Conservation (phyloP, 2,113 vertebrate genomes). For the rat (Rattus norvegicus) region DNA sequence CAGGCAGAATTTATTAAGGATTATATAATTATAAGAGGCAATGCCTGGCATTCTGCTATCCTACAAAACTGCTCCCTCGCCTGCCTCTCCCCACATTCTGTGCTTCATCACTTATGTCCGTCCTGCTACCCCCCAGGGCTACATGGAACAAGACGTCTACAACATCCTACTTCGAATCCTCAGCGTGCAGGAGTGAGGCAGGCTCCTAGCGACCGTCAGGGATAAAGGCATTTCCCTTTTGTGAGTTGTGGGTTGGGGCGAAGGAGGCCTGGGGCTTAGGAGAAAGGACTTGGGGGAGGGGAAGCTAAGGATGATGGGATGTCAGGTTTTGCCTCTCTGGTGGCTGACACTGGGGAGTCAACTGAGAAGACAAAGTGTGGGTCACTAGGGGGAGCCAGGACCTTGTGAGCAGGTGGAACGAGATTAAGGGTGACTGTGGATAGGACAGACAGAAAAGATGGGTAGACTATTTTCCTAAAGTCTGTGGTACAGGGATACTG, state of each 20-base stretch:
- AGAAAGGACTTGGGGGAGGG: not conserved
- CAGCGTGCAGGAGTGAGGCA: conserved; percentile 66
- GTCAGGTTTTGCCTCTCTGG: not conserved
- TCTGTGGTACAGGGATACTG: not conserved
- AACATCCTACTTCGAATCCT: conserved; percentile 81
- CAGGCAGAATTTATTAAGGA: not conserved
- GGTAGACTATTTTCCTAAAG: not conserved
- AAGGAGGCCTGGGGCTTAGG: not conserved
- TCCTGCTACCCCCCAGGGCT: conserved; percentile 73
- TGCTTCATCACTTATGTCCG: conserved; percentile 4
- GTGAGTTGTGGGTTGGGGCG: conserved; percentile 32
- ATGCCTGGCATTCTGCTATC: not conserved
- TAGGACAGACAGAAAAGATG: not conserved
- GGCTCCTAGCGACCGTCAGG: not conserved
- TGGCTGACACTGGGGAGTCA: not conserved
- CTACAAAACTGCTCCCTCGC: not conserved
- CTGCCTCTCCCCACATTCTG: not conserved
- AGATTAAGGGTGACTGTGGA: not conserved
- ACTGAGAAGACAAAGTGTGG: not conserved
- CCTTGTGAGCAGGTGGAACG: not conserved
- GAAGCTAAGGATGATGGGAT: not conserved
- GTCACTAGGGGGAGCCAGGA: not conserved
- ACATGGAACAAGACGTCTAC: conserved; percentile 84
- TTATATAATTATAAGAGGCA: not conserved
- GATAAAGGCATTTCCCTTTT: not conserved